These are phyloP conservation scores for Noctua comes DNA, from an alignment of 2,888 invertebrate species.

Conservation along the genomic window DNA sequence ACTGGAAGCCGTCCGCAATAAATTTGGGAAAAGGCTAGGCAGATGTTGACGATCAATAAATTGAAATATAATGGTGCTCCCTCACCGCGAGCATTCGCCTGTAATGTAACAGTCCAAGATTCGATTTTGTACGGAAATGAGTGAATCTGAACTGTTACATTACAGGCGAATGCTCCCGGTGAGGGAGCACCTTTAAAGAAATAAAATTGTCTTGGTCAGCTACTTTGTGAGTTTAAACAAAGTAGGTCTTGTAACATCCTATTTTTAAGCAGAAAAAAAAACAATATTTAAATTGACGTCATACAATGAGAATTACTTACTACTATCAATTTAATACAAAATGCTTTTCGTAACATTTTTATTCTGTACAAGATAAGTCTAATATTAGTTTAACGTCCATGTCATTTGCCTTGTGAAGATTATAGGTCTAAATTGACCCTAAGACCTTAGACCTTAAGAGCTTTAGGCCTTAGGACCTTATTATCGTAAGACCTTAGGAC, in stretches of 20 bases:
- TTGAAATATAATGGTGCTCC: too few species aligned
- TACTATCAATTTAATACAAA: conserved; percentile 33
- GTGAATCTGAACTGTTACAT: too few species aligned
- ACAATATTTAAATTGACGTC: conserved; percentile 40
- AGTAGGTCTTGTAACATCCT: background rate
- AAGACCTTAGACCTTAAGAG: background rate
- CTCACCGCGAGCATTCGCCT: too few species aligned
- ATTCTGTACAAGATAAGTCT: conserved; percentile 41
- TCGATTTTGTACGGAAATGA: too few species aligned
- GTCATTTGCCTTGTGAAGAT: conserved; percentile 33
- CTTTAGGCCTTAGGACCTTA: background rate
- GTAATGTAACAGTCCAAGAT: too few species aligned
- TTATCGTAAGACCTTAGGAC: background rate
- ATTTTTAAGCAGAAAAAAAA: conserved; percentile 21
- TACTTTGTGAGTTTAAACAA: background rate
- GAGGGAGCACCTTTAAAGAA: too few species aligned
- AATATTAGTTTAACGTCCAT: conserved; percentile 35
- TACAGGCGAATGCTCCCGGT: too few species aligned
- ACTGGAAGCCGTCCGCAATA: too few species aligned
- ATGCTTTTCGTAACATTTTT: conserved; percentile 30
- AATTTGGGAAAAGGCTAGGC: too few species aligned
- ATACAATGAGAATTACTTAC: conserved; percentile 7
- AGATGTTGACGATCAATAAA: background rate
- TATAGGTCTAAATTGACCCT: conserved; percentile 10
- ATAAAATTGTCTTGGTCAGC: background rate